Evolutionary conservation across 2,888 invertebrate species (phyloP).

Genomic region (Drosophila testacea): DNA sequence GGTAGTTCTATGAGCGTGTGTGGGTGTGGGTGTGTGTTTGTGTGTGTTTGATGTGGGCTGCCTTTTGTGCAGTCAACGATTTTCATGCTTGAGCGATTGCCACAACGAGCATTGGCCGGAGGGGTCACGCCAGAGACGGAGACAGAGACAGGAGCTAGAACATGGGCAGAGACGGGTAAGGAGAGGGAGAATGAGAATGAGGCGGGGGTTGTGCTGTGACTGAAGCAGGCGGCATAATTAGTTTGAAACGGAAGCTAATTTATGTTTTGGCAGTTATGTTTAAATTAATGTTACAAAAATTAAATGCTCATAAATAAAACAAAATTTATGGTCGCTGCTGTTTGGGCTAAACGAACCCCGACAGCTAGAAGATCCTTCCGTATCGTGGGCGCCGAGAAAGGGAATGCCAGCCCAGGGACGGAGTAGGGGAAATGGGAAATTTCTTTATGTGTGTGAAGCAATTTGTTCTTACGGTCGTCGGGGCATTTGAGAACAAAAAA

Average conservation of each 20-base stretch:
- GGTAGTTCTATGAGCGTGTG: constrained; percentile 6
- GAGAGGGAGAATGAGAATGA: constrained; percentile 1
- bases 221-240: constrained; percentile 79
- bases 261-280: constrained; percentile 84
- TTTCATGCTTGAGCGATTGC: constrained; percentile 81
- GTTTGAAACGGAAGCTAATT: constrained; percentile 84
- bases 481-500: constrained; percentile 31
- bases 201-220: constrained; percentile 40
- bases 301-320: constrained; percentile 83
- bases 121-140: constrained; percentile 18
- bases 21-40: constrained; percentile 11
- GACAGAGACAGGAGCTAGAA: constrained; percentile 6
- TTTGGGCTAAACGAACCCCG: constrained; percentile 37
- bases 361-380: constrained; percentile 46
- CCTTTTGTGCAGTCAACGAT: constrained; percentile 82
- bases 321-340: constrained; percentile 69
- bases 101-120: constrained; percentile 40
- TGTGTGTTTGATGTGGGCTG: constrained; percentile 57
- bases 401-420: constrained; percentile 11
- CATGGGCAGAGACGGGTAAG: background rate
- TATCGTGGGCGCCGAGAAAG: constrained; percentile 20
- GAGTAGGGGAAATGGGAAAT: constrained; percentile 29
- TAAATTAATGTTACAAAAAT: constrained; percentile 84
- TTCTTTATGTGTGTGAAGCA: constrained; percentile 71
- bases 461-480: constrained; percentile 63